phyloP scores from a whole-genome alignment of 2,888 invertebrate genomes.

The Aplocera efformata region DNA sequence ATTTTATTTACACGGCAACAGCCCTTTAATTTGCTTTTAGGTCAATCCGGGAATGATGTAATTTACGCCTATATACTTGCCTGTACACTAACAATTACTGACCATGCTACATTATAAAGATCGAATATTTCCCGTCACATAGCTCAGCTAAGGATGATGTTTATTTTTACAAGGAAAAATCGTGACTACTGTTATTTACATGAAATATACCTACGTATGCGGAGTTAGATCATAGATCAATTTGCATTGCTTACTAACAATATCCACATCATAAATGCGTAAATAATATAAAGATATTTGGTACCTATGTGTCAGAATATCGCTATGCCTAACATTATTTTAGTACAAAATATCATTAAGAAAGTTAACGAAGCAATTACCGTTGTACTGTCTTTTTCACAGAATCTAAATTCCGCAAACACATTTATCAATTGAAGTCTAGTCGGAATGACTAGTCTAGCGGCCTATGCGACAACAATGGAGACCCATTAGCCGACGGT shows the following conservation, averaged over 20 bases:
- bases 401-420: constrained; percentile 6
- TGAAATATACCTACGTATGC: constrained; percentile 1
- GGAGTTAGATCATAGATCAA: constrained; percentile 13
- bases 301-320: no score
- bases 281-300: neutral
- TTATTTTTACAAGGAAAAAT: constrained; percentile 25
- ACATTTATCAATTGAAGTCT: constrained; percentile 20
- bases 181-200: constrained; percentile 24
- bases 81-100: no score
- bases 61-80: no score
- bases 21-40: no score
- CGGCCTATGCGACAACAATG: constrained; percentile 32
- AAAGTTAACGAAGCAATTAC: neutral
- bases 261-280: neutral
- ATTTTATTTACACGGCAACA: no score
- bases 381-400: constrained; percentile 4
- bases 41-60: no score
- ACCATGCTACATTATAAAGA: no score
- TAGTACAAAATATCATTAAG: no score
- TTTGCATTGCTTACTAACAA: constrained; percentile 6
- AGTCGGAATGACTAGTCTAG: constrained; percentile 22
- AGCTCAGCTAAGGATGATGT: constrained; percentile 13
- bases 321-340: no score
- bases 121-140: no score
- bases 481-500: constrained; percentile 29